Evolutionary conservation across 2,888 invertebrate genomes (phyloP), one percentile per base, ranked within the genome.

Genomic region (Scaptomyza reducta): DNA sequence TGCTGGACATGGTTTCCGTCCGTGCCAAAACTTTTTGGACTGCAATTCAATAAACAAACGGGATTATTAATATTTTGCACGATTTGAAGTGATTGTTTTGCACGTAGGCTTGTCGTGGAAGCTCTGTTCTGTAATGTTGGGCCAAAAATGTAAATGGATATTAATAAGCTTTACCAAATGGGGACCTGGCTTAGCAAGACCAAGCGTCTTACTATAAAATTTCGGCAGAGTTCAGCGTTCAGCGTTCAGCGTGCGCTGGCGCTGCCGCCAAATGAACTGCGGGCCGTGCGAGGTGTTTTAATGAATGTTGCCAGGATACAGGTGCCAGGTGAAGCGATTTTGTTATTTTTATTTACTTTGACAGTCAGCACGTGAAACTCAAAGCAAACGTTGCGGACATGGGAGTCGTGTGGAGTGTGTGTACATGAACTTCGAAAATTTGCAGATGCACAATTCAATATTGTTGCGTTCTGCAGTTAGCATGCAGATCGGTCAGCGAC

Each of bases 291-390:
- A 87, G 77, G 89, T 89, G 85, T 85, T 78, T 88, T 74, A 83
- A 74, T 76, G 78, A 88, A 88, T 90, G 91, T 90, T 90, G 90
- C 90, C 91, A 88, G 90, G 90, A 90, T 90, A 90, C 90, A 89
- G 82, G 74, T 85, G 83, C 85, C 83, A 80, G 75, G 81, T 80
- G 74, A 75, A 79, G 78, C 80, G 77, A 90, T 85, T 91, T 91
- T 90, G 90, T 90, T 90, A 91, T 91, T 91, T 90, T 88, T 89
- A 89, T 89, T 88, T 77, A 75, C 85, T 79, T 88, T 85, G 88
- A 87, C 87, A 88, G 79, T 88, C 78, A 77, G 84, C 82, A 89
- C 84, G 87, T 88, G 77, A 83, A 75, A 82, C 77, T 56, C 76
- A 76, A 79, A 79, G 79, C 77, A 73, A 76, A 69, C 77, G 73